Conservation (phyloP, 2,113 vertebrate genomes). For the Pelmatolapia mariae region DNA sequence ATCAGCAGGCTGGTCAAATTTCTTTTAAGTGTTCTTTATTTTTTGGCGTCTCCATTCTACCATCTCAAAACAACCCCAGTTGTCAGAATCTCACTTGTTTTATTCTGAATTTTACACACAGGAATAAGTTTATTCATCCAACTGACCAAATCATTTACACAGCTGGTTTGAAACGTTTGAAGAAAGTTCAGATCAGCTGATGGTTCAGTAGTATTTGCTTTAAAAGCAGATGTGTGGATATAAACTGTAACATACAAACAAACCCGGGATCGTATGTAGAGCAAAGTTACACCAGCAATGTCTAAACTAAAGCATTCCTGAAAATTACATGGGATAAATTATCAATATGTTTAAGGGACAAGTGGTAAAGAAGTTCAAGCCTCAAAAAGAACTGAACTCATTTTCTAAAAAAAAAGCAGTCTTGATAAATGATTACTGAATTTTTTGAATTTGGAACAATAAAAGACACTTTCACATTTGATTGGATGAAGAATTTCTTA, state of each 20-base stretch:
- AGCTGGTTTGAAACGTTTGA: neutral
- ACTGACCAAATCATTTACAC: neutral
- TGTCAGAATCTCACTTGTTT: neutral
- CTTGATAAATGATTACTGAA: neutral
- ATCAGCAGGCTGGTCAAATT: no score
- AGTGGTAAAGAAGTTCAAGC: neutral
- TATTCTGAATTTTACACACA: neutral
- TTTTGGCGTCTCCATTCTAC: no score
- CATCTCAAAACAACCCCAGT: no score
- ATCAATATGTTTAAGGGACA: neutral
- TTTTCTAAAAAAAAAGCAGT: neutral
- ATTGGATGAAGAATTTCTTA: neutral
- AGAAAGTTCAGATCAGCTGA: neutral
- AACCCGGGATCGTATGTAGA: neutral
- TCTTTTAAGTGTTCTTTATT: no score
- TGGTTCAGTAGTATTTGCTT: neutral
- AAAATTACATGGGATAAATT: neutral
- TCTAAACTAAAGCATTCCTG: neutral
- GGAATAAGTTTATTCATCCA: neutral
- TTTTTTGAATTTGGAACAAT: neutral
- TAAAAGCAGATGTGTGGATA: neutral
- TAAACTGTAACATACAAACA: neutral
- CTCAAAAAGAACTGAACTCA: neutral
- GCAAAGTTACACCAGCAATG: neutral
- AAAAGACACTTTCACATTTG: neutral